Conservation (phyloP, 92 coral and sea anemone genomes). For the Paramuricea clavata region DNA sequence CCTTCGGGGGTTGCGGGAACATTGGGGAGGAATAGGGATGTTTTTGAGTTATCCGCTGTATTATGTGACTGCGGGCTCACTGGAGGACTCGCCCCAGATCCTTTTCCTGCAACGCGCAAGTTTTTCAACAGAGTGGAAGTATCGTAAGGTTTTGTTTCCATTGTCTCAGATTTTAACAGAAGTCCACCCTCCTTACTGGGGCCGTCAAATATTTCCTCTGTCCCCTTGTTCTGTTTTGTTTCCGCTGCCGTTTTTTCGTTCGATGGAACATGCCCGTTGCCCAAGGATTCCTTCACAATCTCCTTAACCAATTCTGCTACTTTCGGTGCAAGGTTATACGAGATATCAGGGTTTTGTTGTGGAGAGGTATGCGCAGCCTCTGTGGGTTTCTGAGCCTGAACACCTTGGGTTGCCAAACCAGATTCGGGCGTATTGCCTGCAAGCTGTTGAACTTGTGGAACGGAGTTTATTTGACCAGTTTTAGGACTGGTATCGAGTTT, state of each 20-base stretch:
- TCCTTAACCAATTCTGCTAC: background rate
- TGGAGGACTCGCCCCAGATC: background rate
- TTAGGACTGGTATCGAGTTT: background rate
- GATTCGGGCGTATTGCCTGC: background rate
- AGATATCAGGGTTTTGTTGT: background rate
- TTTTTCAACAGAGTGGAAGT: background rate
- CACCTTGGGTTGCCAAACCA: background rate
- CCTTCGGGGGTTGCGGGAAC: slow-evolving; percentile 15
- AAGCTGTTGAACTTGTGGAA: background rate
- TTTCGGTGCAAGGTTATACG: background rate
- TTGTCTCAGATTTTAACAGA: slow-evolving; percentile 30
- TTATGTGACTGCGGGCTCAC: slow-evolving; percentile 2
- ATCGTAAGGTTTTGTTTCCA: slow-evolving; percentile 31
- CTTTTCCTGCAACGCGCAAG: background rate
- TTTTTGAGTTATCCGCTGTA: slow-evolving; percentile 15
- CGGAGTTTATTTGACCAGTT: background rate
- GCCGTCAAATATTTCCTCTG: slow-evolving; percentile 30
- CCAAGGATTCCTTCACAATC: background rate
- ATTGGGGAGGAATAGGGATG: slow-evolving; percentile 34
- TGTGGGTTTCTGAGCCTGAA: background rate
- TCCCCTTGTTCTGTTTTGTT: background rate
- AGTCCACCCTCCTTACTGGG: slow-evolving; percentile 21
- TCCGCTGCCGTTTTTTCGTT: background rate
- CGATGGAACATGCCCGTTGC: background rate
- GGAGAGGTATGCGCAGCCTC: background rate